Percentiles rank a stretch among this genome's conserved stretches.
Conservation (phyloP, 2,797 vertebrate species). For the Galagoides demidoff region DNA sequence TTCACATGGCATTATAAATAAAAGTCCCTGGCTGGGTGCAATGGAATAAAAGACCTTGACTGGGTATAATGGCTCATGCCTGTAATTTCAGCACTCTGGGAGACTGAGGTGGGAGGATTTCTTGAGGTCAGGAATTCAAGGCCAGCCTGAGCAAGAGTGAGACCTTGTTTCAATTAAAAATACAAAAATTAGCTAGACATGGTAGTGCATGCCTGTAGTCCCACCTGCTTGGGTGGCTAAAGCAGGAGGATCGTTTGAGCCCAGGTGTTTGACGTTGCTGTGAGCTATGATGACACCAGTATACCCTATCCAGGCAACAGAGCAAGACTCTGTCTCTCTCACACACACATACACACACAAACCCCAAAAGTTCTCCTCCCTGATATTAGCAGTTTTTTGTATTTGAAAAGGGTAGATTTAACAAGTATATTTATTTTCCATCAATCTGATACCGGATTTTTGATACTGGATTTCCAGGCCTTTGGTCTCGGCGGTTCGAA, state of each 20-base stretch:
- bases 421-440: neutral
- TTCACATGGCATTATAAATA: too few relatives aligned
- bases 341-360: neutral
- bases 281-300: neutral
- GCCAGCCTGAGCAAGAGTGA: neutral
- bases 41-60: neutral
- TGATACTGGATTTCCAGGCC: too few relatives aligned
- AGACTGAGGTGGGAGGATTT: neutral
- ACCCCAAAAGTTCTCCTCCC: neutral
- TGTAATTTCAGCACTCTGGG: neutral
- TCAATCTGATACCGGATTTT: too few relatives aligned
- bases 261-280: neutral
- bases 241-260: too few relatives aligned
- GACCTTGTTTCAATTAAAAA: neutral
- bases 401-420: constrained; percentile 11
- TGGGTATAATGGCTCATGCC: rapidly evolving
- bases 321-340: neutral
- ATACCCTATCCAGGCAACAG: neutral
- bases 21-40: too few relatives aligned
- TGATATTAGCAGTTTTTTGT: neutral
- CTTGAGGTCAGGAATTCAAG: neutral
- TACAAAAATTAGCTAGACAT: neutral
- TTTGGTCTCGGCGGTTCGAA: too few relatives aligned
- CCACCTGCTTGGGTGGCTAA: neutral
- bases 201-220: neutral